Evolutionary conservation across 2,797 vertebrate species (phyloP).

Genomic region (Chelmon rostratus): DNA sequence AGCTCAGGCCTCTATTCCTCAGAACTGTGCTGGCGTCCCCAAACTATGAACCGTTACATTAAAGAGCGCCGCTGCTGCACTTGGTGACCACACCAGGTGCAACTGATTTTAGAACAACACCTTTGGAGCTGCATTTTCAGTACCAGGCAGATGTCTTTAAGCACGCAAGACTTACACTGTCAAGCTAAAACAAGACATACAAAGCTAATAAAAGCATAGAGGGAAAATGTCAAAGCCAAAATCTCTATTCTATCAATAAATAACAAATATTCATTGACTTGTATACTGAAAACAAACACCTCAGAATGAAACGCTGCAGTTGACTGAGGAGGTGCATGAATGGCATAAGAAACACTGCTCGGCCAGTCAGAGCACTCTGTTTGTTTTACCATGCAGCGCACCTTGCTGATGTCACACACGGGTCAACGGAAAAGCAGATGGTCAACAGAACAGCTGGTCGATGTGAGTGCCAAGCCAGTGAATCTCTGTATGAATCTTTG

Average conservation of each 20-base stretch:
- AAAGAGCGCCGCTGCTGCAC: too few species aligned
- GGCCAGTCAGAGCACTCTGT: neutral
- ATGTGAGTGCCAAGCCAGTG: neutral
- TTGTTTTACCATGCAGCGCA: constrained; percentile 41
- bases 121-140: neutral
- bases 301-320: neutral
- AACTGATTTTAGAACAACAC: neutral
- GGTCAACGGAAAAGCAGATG: constrained; percentile 41
- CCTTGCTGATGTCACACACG: constrained; percentile 36
- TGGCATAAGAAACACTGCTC: constrained; percentile 12
- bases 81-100: neutral
- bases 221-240: neutral
- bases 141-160: neutral
- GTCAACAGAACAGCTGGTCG: neutral
- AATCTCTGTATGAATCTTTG: neutral
- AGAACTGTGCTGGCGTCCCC: neutral
- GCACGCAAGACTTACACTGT: neutral
- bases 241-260: neutral
- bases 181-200: neutral
- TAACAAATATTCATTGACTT: too few species aligned
- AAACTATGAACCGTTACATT: neutral
- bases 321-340: neutral
- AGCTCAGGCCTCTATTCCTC: neutral
- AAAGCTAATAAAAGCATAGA: neutral
- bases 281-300: neutral